Conservation (phyloP, 2,888 invertebrate species). For the Nasonia oneida region DNA sequence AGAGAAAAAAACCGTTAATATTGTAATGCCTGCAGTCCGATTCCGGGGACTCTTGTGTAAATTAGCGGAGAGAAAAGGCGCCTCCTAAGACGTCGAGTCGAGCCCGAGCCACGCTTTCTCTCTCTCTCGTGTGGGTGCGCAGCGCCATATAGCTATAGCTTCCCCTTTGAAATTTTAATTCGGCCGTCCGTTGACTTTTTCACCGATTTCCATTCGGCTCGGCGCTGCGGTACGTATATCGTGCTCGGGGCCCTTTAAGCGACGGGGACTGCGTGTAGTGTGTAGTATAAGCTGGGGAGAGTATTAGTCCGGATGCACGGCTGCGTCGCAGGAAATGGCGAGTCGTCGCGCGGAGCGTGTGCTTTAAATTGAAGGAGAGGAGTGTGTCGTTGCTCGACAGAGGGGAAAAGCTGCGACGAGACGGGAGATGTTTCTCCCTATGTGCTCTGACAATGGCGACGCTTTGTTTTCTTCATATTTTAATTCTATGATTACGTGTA, state of each 20-base stretch:
- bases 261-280: not conserved
- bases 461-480: no score
- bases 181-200: constrained; percentile 15
- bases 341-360: no score
- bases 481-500: not conserved
- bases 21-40: not conserved
- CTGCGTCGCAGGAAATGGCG: constrained; percentile 15
- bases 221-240: no score
- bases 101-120: not conserved
- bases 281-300: not conserved
- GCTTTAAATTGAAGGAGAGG: constrained; percentile 17
- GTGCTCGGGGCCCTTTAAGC: constrained; percentile 8
- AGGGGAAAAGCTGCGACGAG: constrained; percentile 12
- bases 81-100: not conserved
- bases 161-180: constrained; percentile 29
- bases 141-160: no score
- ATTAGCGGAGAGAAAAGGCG: not conserved
- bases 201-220: constrained; percentile 29
- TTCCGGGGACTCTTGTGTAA: not conserved
- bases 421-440: not conserved
- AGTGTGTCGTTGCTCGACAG: not conserved
- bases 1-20: constrained; percentile 9
- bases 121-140: not conserved
- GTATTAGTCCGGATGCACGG: constrained; percentile 19
- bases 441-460: not conserved